phyloP scores from a whole-genome alignment of 2,113 vertebrate genomes.

The Cavia aperea region DNA sequence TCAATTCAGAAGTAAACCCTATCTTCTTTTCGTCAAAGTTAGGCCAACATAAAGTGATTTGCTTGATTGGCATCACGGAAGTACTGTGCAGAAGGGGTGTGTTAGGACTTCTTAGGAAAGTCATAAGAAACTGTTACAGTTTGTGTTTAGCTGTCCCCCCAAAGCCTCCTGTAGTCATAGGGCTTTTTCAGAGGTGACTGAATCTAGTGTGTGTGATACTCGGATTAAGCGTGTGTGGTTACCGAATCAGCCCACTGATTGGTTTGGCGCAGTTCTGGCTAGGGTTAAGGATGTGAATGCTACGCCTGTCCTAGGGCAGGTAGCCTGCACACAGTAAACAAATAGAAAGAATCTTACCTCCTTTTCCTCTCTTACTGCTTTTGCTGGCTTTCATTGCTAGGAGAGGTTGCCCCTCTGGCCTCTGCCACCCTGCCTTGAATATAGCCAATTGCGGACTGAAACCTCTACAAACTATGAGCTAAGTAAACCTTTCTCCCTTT shows the following conservation, averaged over 20 bases:
- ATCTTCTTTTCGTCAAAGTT: background rate
- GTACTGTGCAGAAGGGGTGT: background rate
- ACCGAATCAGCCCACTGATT: background rate
- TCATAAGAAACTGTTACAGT: background rate
- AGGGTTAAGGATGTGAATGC: background rate
- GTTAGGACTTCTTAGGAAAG: background rate
- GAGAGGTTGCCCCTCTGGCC: background rate
- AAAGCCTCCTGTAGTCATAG: background rate
- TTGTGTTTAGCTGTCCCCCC: background rate
- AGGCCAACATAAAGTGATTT: background rate
- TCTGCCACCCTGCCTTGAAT: background rate
- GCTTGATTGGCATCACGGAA: background rate
- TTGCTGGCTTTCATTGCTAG: background rate
- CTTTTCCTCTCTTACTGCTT: background rate
- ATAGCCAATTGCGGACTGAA: background rate
- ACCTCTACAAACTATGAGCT: background rate
- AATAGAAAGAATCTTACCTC: background rate
- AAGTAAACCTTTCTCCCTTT: background rate
- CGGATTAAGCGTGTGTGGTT: background rate
- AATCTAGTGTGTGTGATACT: background rate
- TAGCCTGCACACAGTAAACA: background rate
- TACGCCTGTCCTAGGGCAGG: background rate
- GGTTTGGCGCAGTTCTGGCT: background rate
- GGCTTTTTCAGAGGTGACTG: background rate
- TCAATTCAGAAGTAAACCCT: background rate